Percentiles rank a stretch among this genome's conserved stretches.
Evolutionary conservation across 2,888 invertebrate species (phyloP).

Genomic region (Lasioglossum morio): DNA sequence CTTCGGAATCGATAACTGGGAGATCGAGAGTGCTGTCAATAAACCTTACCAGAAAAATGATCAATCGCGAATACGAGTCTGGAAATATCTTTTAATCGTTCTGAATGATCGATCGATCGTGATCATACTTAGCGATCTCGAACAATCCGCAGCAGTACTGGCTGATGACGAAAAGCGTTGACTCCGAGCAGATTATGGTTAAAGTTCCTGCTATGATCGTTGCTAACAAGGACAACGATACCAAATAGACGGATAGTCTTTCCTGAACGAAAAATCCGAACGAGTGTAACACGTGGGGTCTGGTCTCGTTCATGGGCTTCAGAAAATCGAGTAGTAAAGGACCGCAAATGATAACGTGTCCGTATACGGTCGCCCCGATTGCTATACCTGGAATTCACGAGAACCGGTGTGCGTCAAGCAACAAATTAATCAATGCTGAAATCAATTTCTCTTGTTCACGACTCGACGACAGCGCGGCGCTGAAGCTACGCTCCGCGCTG

Average conservation of each 20-base stretch:
- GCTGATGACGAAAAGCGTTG: not conserved
- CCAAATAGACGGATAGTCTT: not conserved
- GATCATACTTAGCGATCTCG: conserved; percentile 34
- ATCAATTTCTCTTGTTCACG: no score
- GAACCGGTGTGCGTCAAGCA: not conserved
- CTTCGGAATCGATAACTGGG: not conserved
- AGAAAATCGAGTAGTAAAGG: not conserved
- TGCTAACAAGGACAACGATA: not conserved
- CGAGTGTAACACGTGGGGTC: not conserved
- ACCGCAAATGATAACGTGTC: not conserved
- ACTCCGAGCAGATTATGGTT: not conserved
- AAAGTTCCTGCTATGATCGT: not conserved
- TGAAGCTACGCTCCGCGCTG: no score
- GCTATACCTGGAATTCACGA: not conserved
- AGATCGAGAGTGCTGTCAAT: not conserved
- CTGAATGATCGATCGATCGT: not conserved
- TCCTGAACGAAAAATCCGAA: not conserved
- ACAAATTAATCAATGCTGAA: no score
- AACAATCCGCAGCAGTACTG: conserved; percentile 27
- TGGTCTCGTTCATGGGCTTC: not conserved
- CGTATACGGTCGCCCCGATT: not conserved
- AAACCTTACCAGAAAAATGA: not conserved
- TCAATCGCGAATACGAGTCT: not conserved
- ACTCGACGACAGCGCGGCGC: no score
- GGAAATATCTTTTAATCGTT: no score